A percentile compares a stretch with the other conserved stretches of the same genome.
Evolutionary conservation across 1,140 invertebrate genomes (phyloP).

Genomic region (Brachionus manjavacas): DNA sequence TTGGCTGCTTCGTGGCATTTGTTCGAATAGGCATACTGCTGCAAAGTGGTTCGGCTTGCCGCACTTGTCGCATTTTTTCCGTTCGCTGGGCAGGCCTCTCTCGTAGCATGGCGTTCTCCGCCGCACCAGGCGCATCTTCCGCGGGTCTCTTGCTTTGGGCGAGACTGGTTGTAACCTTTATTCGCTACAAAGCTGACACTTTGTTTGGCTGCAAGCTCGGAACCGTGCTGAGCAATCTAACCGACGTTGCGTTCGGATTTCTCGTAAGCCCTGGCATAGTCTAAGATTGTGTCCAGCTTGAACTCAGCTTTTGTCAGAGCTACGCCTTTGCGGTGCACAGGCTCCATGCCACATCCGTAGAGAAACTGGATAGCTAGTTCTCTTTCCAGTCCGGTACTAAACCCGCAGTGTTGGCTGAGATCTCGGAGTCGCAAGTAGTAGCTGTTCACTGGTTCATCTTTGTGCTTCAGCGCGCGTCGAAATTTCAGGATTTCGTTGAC

Average conservation of each 20-base stretch:
- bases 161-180: not conserved
- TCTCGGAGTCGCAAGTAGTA: not conserved
- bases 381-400: not conserved
- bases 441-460: not conserved
- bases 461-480: not conserved
- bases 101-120: not conserved
- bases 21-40: not conserved
- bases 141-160: not conserved
- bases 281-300: not conserved
- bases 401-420: not conserved
- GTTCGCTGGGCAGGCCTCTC: not conserved
- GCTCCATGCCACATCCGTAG: not conserved
- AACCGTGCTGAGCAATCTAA: not conserved
- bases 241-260: not conserved
- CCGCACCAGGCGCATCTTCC: not conserved
- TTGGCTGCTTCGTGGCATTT: not conserved
- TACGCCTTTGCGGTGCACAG: not conserved
- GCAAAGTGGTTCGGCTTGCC: not conserved
- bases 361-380: not conserved
- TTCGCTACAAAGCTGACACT: not conserved
- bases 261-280: not conserved
- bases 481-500: slow-evolving; percentile 1
- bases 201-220: not conserved
- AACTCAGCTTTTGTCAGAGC: not conserved
- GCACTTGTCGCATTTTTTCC: not conserved